These are phyloP conservation scores for Petrophora chlorosata DNA, from an alignment of 2,888 invertebrate species.

Conservation along the genomic window DNA sequence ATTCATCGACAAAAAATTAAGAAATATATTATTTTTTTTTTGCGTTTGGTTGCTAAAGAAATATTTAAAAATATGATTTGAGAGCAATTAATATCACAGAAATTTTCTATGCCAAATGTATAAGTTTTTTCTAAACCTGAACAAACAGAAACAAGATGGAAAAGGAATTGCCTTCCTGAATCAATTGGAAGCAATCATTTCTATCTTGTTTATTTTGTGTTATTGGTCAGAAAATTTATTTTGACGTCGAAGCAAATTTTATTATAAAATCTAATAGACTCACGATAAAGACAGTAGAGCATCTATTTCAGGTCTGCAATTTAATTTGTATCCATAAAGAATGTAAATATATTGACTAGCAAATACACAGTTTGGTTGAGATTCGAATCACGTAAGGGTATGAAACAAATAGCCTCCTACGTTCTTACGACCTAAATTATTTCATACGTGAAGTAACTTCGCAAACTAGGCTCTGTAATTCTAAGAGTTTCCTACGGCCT, in stretches of 20 bases:
- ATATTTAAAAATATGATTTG: too few species aligned
- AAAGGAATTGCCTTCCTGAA: conserved; percentile 39
- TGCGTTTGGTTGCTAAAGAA: too few species aligned
- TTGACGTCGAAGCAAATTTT: too few species aligned
- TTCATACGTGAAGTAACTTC: neutral
- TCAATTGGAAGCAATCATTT: conserved; percentile 8
- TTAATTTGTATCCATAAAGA: too few species aligned
- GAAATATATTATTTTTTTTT: neutral
- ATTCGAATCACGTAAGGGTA: neutral
- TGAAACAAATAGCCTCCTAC: neutral
- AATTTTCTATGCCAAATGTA: neutral
- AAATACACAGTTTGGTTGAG: too few species aligned
- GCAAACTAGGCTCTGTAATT: conserved; percentile 36
- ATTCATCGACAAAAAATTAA: too few species aligned
- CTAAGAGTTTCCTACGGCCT: conserved; percentile 53
- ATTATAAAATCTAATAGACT: too few species aligned
- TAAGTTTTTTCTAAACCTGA: conserved; percentile 5
- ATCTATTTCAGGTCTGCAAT: too few species aligned
- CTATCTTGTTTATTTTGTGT: neutral
- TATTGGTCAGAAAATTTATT: neutral
- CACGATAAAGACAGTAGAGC: too few species aligned
- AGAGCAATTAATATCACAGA: too few species aligned
- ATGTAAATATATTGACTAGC: too few species aligned
- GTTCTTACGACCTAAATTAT: neutral
- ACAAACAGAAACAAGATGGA: conserved; percentile 26